Base-by-base conservation (phyloP, 1,140 invertebrate species). In the Saccostrea echinata region DNA sequence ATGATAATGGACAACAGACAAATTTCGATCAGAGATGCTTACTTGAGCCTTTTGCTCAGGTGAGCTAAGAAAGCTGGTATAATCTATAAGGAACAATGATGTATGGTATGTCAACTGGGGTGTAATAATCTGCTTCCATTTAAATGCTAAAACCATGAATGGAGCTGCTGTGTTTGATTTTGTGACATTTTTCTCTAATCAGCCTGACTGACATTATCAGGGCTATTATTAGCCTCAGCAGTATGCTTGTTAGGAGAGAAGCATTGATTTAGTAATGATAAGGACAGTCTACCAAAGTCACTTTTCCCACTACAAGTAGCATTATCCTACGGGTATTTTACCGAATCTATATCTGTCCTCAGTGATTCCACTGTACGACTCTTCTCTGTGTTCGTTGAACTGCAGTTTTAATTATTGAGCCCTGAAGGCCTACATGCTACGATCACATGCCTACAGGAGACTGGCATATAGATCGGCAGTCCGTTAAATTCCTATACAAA, bases 401-500 rank as follows among this genome's bases (percentile, higher is more conserved):
- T 76, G 68, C 68, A 13, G 24, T 76, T 76, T 43, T 76, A 76
- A 76, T 76, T 76, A 76, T 13, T 1, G 30, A 76, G 27, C 68
- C 68, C 68, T 13, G 11, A 6, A 33, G 27, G 68, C 27, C 68
- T 76, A 27, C 30, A 33, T 76, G 24, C 27, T 76, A 18, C 30
- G 27, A 76, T 76, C 27, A 33, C 68, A 30, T 30, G 68, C 24
- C 68, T 76, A 76, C 68, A 76, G 18, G 13, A 33, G 68, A 12
- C 27, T 16, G 68, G 30, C 24, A 12, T 76, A 76, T 30, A 33
- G 30, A 68, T 68, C n/a, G 18, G 27, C 64, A 76, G 24, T 12
- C 27, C 68, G 30, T 27, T 76, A 76, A 27, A 76, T 76, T 76
- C 68, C 27, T 30, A 76, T 30, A 76, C 57, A 76, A 76, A 76